Base-by-base conservation (phyloP, 2,888 invertebrate species). In the Drosophila lutescens region DNA sequence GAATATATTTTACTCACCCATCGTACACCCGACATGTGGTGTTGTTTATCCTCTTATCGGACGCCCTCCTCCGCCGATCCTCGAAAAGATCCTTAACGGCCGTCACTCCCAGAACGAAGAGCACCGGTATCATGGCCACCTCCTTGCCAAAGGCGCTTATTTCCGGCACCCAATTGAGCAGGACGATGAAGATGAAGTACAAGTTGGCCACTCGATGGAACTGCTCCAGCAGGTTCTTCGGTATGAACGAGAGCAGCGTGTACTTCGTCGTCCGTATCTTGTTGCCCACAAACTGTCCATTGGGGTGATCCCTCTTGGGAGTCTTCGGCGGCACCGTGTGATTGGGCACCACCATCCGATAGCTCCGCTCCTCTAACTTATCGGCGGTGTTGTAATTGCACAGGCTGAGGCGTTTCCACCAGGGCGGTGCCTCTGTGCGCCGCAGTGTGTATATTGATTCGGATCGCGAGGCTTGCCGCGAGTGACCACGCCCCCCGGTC, bases 161-260 rank as follows among this genome's bases (percentile, higher is more conserved):
- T 38, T 96, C 95, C 4, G 98, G 98, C 91, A 98, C 96, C 98
- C 98, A 98, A 93, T 99, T 99, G 77, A 99, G 94, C 84, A 98
- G 93, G 87, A 98, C 98, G 91, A 99, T 98, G 91, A 98, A 97
- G 90, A 99, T 96, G 93, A 99, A 99, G 93, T 99, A 99, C 89
- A 99, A 94, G 94, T 99, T 99, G 76, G 99, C 99, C 90, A 98
- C 97, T 74, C 99, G 95, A 93, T 98, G 98, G 92, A 99, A 98
- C 93, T 99, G 99, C 93, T 99, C 98, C 92, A 98, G 95, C 72
- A 99, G 93, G 93, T 99, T 99, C 93, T 98, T 97, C 65, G 99
- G 98, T 90, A 99, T 93, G 93, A 99, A 99, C 83, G 97, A 98
- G 79, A 98, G 93, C 68, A 97, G 90, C 26, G 98, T 98, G 92